Base-by-base conservation (phyloP, 2,888 invertebrate species). In the Cheilosia impressa region DNA sequence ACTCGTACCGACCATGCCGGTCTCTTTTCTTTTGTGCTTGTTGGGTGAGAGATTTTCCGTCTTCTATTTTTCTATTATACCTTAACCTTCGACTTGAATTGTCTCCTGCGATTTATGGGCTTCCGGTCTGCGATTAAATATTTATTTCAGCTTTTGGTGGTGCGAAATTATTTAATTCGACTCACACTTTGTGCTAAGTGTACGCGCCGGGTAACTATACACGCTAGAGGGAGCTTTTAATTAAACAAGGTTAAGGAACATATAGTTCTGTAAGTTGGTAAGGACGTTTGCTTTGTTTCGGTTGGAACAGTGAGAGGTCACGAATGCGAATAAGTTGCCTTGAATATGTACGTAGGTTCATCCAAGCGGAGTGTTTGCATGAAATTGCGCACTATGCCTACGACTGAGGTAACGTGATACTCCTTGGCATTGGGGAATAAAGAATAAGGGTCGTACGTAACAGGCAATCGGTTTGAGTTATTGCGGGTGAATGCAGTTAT, bases 1-100 rank as follows among this genome's bases (percentile, higher is more conserved):
- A 62, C 6, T 47, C 43, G 41, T 4, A 45, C 9, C 2, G 41
- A n/a, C n/a, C n/a, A 38, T n/a, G 41, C 38, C 24, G 24, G 22
- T 57, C 57, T 52, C 43, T 4, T 17, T 13, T 4, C 34, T 5
- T 65, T 50, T 38, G 71, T 52, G 65, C 5, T 34, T 53, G 79
- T 80, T 68, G 60, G 60, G 38, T 57, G 68, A 60, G 24, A 5
- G 22, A 38, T 62, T 19, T 17, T 31, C n/a, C 13, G 55, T 45
- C 34, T 27, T 41, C 50, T 63, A 57, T 76, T 69, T 55, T 76
- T 50, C 77, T 43, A 83, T 78, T 68, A 72, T 77, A 63, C 72
- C 85, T 81, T 81, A 81, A 81, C 85, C 85, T 85, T 81, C 81
- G 81, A 81, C 85, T 85, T 85, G 72, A 85, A 77, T 81, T 77